phyloP scores from a whole-genome alignment of 2,888 invertebrate genomes.

The Sarcophaga variegata region DNA sequence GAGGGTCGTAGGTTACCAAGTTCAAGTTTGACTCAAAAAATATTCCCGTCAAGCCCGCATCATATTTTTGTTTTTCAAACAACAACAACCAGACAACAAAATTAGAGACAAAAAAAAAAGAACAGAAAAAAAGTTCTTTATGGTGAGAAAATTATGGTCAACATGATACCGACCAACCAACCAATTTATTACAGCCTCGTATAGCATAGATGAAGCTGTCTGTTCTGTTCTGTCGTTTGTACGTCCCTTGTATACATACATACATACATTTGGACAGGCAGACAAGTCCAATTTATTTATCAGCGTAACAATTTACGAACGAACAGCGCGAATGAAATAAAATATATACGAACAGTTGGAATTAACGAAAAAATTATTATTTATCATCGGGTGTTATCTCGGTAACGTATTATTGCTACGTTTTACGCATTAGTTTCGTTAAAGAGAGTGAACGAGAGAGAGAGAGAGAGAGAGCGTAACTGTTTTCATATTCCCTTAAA shows the following conservation, averaged over 20 bases:
- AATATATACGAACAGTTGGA: not conserved
- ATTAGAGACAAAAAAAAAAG: conserved; percentile 22
- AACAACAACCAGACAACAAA: not conserved
- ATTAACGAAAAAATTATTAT: conserved; percentile 24
- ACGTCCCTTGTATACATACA: not conserved
- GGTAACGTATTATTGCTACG: conserved; percentile 22
- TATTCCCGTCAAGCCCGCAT: conserved; percentile 46
- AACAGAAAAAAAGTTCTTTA: not conserved
- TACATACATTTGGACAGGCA: conserved; percentile 17
- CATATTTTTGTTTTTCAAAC: not conserved
- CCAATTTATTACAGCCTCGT: conserved; percentile 1
- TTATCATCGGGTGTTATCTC: conserved; percentile 1
- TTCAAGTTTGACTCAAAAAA: conserved; percentile 25
- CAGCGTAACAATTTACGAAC: conserved; percentile 33
- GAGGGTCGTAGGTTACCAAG: conserved; percentile 47
- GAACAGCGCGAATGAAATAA: not conserved
- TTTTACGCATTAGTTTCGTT: conserved; percentile 23
- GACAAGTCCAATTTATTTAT: conserved; percentile 38
- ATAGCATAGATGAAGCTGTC: conserved; percentile 24
- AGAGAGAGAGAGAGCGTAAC: not conserved
- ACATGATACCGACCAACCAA: conserved; percentile 8
- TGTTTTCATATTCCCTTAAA: not conserved
- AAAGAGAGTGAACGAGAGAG: not conserved
- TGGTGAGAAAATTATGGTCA: conserved; percentile 59
- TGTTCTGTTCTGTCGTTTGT: not conserved